Conservation (phyloP, 2,888 invertebrate genomes). For the Muscina levida region DNA sequence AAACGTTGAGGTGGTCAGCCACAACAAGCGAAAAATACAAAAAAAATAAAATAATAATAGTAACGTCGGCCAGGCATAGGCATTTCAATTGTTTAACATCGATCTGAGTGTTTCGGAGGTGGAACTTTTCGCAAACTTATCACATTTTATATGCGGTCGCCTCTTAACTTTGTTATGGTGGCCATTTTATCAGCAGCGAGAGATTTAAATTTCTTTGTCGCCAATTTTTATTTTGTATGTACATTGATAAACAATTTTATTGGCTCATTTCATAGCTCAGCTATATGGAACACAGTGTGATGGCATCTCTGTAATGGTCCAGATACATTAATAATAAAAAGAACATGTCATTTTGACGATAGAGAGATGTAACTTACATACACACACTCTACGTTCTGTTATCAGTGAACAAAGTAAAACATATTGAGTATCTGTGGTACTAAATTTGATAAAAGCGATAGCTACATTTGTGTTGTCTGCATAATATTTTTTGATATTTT, state of each 20-base stretch:
- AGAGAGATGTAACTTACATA: no score
- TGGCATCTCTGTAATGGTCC: neutral
- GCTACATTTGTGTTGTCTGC: no score
- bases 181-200: conserved; percentile 45
- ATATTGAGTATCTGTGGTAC: no score
- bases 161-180: neutral
- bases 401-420: no score
- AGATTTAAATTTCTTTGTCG: conserved; percentile 49
- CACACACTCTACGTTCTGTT: no score
- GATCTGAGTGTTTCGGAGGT: conserved; percentile 59
- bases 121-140: conserved; percentile 55
- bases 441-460: no score
- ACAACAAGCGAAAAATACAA: conserved; percentile 16
- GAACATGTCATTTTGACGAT: no score
- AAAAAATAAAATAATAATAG: neutral
- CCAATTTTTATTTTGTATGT: conserved; percentile 24
- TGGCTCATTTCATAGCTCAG: neutral
- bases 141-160: conserved; percentile 28
- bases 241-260: no score
- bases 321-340: no score
- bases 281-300: neutral
- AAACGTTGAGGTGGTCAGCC: conserved; percentile 65
- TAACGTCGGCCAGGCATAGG: conserved; percentile 38
- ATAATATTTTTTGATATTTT: no score
- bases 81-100: conserved; percentile 56